phyloP scores from a whole-genome alignment of 2,113 vertebrate species.

The Sylvia atricapilla region DNA sequence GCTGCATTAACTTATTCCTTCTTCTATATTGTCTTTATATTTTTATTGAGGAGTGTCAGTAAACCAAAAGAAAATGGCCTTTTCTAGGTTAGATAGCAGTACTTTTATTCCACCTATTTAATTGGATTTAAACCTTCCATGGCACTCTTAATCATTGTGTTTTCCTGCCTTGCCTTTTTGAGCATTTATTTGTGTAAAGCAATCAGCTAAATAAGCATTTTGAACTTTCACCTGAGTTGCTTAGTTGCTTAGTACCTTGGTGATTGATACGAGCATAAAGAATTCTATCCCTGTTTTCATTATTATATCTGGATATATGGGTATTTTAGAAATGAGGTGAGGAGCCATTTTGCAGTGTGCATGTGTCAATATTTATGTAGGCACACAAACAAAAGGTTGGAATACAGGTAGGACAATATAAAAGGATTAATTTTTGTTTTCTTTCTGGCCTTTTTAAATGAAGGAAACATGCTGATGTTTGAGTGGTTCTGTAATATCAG shows the following conservation, averaged over 20 bases:
- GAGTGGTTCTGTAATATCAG: neutral
- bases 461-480: neutral
- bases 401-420: neutral
- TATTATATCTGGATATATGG: neutral
- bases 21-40: neutral
- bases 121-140: neutral
- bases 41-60: neutral
- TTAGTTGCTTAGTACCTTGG: neutral
- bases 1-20: neutral
- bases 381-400: neutral
- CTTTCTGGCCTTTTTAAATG: neutral
- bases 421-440: neutral
- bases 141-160: neutral
- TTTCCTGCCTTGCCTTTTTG: neutral
- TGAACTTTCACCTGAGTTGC: neutral
- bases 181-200: neutral
- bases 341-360: neutral
- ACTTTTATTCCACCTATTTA: neutral
- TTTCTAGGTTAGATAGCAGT: neutral
- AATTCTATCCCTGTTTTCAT: neutral
- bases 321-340: neutral
- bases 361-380: neutral
- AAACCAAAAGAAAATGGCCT: neutral
- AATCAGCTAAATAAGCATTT: neutral
- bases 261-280: neutral